phyloP scores from a whole-genome alignment of 2,888 invertebrate species.

The Steinernema hermaphroditum region DNA sequence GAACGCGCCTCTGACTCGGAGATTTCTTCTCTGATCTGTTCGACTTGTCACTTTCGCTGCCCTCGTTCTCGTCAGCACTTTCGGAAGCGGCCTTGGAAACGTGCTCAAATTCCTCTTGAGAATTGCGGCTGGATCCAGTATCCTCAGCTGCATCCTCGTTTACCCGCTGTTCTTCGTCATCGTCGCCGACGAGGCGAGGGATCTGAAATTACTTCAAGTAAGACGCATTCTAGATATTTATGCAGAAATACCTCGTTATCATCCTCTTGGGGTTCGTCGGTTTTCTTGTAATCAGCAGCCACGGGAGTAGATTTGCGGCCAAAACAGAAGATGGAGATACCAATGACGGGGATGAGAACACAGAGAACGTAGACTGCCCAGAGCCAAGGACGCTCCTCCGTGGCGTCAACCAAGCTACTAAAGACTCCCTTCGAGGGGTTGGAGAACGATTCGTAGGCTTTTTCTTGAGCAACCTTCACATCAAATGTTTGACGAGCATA shows the following conservation, averaged over 20 bases:
- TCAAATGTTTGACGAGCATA: slow-evolving; percentile 84
- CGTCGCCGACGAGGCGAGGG: slow-evolving; percentile 24
- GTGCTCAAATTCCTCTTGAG: slow-evolving; percentile 22
- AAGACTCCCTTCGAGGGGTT: slow-evolving; percentile 45
- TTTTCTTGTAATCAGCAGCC: slow-evolving; percentile 73
- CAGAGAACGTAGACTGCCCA: slow-evolving; percentile 83
- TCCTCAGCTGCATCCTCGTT: background rate
- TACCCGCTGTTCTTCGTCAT: background rate
- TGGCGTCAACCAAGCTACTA: slow-evolving; percentile 51
- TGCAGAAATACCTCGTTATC: slow-evolving; percentile 69
- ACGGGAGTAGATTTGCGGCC: slow-evolving; percentile 53
- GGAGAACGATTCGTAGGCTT: slow-evolving; percentile 29
- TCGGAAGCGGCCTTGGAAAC: slow-evolving; percentile 11
- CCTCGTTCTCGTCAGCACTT: slow-evolving; percentile 8
- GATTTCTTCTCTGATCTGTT: background rate
- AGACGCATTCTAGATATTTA: background rate
- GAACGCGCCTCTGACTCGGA: background rate
- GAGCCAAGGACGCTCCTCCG: slow-evolving; percentile 80
- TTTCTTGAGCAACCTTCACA: slow-evolving; percentile 73
- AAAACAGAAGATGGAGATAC: slow-evolving; percentile 82
- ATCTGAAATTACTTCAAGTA: background rate
- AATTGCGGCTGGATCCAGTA: slow-evolving; percentile 14
- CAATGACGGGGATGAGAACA: slow-evolving; percentile 78
- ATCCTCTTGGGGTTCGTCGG: slow-evolving; percentile 75
- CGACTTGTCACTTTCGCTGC: slow-evolving; percentile 4